phyloP scores from a whole-genome alignment of 2,888 invertebrate genomes.

The Drosophila setosimentum region DNA sequence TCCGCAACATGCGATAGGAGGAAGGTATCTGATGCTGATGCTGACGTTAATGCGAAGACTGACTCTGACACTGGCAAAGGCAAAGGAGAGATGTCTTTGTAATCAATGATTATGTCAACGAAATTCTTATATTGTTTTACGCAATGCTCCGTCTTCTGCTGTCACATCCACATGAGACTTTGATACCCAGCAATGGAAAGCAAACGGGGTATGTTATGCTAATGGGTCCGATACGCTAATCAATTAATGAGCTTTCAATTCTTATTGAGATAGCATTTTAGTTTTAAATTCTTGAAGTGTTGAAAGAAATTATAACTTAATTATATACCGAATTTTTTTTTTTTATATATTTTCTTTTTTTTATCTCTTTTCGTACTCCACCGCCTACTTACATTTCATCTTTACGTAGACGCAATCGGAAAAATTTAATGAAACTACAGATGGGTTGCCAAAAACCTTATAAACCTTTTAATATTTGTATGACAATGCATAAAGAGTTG shows the following conservation, averaged over 20 bases:
- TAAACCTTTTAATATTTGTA: neutral
- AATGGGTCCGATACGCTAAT: neutral
- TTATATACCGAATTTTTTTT: neutral
- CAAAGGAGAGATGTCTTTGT: neutral
- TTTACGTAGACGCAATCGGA: neutral
- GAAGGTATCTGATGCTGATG: neutral
- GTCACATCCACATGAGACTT: neutral
- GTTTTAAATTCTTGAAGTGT: neutral
- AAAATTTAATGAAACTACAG: neutral
- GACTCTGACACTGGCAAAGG: neutral
- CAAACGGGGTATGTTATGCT: neutral
- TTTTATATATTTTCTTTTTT: neutral
- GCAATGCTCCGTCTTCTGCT: neutral
- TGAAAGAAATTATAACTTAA: neutral
- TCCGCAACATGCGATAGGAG: neutral
- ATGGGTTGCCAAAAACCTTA: neutral
- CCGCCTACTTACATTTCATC: no score
- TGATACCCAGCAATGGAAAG: neutral
- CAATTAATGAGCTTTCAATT: neutral
- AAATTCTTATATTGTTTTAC: constrained; percentile 2
- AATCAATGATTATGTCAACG: constrained; percentile 7
- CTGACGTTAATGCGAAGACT: neutral
- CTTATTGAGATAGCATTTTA: neutral
- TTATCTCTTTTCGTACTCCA: neutral
- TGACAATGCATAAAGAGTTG: no score